phyloP scores from a whole-genome alignment of 2,888 invertebrate genomes.

The Heliconius hortense region DNA sequence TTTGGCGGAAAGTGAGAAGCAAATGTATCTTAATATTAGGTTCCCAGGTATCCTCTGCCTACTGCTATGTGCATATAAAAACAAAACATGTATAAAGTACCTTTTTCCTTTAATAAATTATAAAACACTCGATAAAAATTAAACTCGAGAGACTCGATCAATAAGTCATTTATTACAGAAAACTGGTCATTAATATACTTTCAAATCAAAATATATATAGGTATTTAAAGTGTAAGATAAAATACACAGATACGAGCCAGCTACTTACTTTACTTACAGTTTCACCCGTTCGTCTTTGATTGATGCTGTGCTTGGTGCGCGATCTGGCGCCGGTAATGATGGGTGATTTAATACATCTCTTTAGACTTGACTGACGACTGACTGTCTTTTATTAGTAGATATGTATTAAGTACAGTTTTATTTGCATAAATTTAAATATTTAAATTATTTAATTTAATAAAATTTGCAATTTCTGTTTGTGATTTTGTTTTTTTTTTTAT shows the following conservation, averaged over 20 bases:
- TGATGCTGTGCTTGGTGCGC: constrained; percentile 47
- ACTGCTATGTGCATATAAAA: no score
- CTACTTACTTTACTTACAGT: constrained; percentile 55
- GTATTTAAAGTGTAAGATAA: constrained; percentile 55
- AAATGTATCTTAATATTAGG: no score
- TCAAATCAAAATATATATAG: constrained; percentile 52
- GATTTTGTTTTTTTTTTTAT: no score
- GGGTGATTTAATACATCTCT: constrained; percentile 37
- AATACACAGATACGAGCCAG: constrained; percentile 50
- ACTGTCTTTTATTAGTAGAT: constrained; percentile 5
- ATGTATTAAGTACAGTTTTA: constrained; percentile 12
- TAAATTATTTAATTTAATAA: no score
- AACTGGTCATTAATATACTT: constrained; percentile 44
- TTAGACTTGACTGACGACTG: constrained; percentile 24
- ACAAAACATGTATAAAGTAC: background rate
- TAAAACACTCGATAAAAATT: background rate
- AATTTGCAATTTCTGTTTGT: no score
- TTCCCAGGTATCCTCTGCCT: no score
- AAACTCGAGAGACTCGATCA: background rate
- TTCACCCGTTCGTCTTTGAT: constrained; percentile 49
- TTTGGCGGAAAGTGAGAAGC: no score
- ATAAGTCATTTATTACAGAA: constrained; percentile 40
- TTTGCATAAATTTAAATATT: constrained; percentile 2
- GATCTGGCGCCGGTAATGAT: constrained; percentile 46
- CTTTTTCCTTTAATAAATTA: background rate